A percentile compares a stretch with the other conserved stretches of the same genome.
Conservation (phyloP, 2,888 invertebrate genomes). For the Drosophila mimetica region DNA sequence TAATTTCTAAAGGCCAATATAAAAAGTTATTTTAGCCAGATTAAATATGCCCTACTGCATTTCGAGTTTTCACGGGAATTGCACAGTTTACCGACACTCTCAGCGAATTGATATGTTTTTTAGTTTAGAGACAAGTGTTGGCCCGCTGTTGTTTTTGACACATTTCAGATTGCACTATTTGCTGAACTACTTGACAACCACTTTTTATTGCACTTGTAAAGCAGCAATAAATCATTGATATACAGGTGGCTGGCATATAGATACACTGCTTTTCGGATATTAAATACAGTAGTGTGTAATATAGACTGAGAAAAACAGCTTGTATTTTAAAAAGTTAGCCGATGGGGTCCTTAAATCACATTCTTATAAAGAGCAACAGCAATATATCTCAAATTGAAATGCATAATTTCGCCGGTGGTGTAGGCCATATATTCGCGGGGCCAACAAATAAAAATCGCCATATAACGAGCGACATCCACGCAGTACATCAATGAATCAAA, state of each 20-base stretch:
- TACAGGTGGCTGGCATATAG: background rate
- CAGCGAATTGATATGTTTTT: constrained; percentile 3
- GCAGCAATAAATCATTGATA: constrained; percentile 1
- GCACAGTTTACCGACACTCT: constrained; percentile 7
- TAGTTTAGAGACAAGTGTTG: constrained; percentile 9
- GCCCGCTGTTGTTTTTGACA: constrained; percentile 21
- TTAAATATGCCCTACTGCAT: background rate
- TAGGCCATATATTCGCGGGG: constrained; percentile 32
- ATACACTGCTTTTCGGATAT: background rate
- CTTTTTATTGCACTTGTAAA: constrained; percentile 3
- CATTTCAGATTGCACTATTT: constrained; percentile 23
- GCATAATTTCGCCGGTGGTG: constrained; percentile 25
- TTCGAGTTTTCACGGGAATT: background rate
- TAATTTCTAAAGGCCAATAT: background rate
- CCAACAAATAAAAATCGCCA: constrained; percentile 5
- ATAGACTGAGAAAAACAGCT: too few species aligned
- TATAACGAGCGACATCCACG: constrained; percentile 62
- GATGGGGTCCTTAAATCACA: constrained; percentile 11
- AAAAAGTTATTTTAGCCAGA: background rate
- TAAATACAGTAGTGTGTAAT: background rate
- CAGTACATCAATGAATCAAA: constrained; percentile 79
- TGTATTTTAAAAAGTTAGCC: too few species aligned
- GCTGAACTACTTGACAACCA: constrained; percentile 11
- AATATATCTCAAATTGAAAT: constrained; percentile 13
- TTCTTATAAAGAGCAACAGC: constrained; percentile 1